Percentiles rank a stretch among this genome's conserved stretches.
phyloP scores from a whole-genome alignment of 2,113 vertebrate genomes.

The Lucifuga dentata region DNA sequence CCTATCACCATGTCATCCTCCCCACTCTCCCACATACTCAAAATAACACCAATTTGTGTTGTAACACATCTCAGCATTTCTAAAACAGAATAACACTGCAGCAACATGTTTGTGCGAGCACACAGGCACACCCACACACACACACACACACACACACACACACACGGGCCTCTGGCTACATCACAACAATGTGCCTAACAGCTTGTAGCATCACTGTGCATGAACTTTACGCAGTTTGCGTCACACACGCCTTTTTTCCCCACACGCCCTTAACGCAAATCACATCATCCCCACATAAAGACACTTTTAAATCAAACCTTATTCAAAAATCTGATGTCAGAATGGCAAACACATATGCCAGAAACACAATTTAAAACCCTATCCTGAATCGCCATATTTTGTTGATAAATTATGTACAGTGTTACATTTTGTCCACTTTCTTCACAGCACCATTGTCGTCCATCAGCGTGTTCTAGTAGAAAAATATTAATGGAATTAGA shows the following conservation, averaged over 20 bases:
- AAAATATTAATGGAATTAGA: not conserved
- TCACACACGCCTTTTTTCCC: not conserved
- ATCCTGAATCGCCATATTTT: no score
- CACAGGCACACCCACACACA: constrained; percentile 21
- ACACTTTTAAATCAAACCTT: not conserved
- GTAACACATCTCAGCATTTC: constrained; percentile 14
- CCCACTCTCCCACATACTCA: constrained; percentile 1
- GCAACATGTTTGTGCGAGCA: constrained; percentile 8
- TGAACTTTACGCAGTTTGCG: not conserved
- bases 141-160: not conserved
- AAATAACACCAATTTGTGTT: constrained; percentile 17
- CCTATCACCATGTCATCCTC: constrained; percentile 5
- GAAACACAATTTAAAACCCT: not conserved
- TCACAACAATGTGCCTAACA: constrained; percentile 21
- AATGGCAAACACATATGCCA: not conserved
- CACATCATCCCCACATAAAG: no score
- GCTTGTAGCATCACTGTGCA: not conserved
- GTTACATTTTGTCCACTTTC: no score
- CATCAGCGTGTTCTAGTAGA: not conserved
- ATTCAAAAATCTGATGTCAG: not conserved
- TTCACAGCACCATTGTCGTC: no score
- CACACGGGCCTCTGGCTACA: constrained; percentile 20
- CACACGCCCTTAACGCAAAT: no score
- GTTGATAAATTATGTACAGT: no score
- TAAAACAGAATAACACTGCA: not conserved